Evolutionary conservation across 2,888 invertebrate genomes (phyloP).

Genomic region (Volucella bombylans): DNA sequence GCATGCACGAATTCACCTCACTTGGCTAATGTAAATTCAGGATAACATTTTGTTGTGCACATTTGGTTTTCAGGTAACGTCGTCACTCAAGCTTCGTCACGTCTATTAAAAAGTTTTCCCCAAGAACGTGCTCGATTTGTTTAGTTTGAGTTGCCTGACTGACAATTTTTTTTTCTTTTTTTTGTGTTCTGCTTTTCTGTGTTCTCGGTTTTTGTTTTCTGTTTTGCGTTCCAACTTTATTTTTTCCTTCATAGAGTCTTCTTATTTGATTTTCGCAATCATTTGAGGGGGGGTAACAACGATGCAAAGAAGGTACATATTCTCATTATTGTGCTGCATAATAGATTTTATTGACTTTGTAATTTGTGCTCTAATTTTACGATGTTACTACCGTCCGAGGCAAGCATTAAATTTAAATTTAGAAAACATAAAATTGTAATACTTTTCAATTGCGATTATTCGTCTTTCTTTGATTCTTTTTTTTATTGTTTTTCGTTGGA

Average conservation of each 20-base stretch:
- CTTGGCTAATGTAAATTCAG: constrained; percentile 74
- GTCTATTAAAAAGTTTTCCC: constrained; percentile 73
- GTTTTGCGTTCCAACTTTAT: constrained; percentile 25
- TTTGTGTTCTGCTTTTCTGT: not conserved
- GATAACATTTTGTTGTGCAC: constrained; percentile 73
- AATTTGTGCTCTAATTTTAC: constrained; percentile 71
- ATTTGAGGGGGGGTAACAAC: constrained; percentile 14
- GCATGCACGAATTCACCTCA: constrained; percentile 74
- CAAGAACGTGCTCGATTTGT: constrained; percentile 72
- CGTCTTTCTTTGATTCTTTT: not conserved
- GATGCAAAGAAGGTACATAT: constrained; percentile 6
- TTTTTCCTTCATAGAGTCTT: constrained; percentile 17
- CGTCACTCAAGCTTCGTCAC: constrained; percentile 71
- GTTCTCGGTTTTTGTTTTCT: not conserved
- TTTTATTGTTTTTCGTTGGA: not conserved
- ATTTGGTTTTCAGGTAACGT: constrained; percentile 74
- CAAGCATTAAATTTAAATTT: constrained; percentile 65
- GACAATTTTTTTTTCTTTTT: constrained; percentile 59
- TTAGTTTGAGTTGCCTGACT: constrained; percentile 73
- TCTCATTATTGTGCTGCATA: constrained; percentile 63
- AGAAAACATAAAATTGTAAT: constrained; percentile 56
- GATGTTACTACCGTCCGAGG: constrained; percentile 21
- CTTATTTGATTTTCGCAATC: constrained; percentile 47
- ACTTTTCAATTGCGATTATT: constrained; percentile 23
- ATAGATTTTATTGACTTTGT: constrained; percentile 72